These are phyloP conservation scores for Scaptomyza polygonia DNA, from an alignment of 2,888 invertebrate species.

Conservation along the genomic window DNA sequence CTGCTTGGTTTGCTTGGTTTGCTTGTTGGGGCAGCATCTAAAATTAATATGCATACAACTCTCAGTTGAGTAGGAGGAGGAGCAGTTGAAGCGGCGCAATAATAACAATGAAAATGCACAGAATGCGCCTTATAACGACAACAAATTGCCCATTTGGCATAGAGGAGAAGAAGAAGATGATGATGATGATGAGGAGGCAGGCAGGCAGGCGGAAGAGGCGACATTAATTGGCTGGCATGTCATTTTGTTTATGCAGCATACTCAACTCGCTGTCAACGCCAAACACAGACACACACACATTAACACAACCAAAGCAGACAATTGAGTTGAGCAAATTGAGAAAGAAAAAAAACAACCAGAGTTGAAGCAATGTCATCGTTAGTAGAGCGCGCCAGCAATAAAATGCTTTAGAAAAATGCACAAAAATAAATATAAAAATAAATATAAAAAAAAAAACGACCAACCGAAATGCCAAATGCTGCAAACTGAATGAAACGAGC, in stretches of 20 bases:
- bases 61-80: constrained; percentile 14
- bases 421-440: neutral
- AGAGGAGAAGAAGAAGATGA: no score
- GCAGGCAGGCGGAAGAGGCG: constrained; percentile 33
- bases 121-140: constrained; percentile 77
- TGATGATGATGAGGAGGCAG: constrained; percentile 65
- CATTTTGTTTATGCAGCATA: constrained; percentile 70
- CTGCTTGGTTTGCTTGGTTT: constrained; percentile 9
- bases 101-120: constrained; percentile 78
- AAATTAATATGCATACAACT: constrained; percentile 73
- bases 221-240: constrained; percentile 79
- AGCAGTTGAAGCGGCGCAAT: constrained; percentile 54
- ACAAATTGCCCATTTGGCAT: constrained; percentile 78
- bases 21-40: constrained; percentile 55
- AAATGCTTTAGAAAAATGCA: constrained; percentile 29
- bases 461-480: neutral
- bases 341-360: constrained; percentile 31
- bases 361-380: constrained; percentile 51
- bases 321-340: constrained; percentile 51
- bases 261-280: constrained; percentile 53
- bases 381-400: constrained; percentile 30
- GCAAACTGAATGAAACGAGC: constrained; percentile 38
- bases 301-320: constrained; percentile 23
- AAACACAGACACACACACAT: constrained; percentile 16
- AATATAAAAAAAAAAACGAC: neutral